Conservation (phyloP, 1,140 invertebrate genomes). For the Lamellibrachia luymesi region DNA sequence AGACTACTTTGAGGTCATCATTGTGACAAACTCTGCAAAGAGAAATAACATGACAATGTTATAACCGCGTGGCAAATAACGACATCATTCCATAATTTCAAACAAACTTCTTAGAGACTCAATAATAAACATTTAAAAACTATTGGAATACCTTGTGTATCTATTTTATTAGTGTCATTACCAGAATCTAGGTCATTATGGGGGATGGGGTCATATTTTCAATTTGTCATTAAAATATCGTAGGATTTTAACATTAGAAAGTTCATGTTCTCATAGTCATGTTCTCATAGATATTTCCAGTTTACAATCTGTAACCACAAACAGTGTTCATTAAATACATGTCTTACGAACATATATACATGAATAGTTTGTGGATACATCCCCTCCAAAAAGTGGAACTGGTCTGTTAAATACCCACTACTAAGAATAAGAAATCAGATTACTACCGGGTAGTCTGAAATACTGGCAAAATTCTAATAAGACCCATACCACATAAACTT, state of each 20-base stretch:
- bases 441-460: not conserved
- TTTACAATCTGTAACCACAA: not conserved
- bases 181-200: not conserved
- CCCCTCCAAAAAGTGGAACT: not conserved
- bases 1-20: not conserved
- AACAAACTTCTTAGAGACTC: not conserved
- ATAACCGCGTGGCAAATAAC: not conserved
- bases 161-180: not conserved
- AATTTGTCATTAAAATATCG: not conserved
- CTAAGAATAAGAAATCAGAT: not conserved
- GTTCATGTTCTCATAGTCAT: not conserved
- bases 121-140: not conserved
- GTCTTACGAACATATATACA: not conserved
- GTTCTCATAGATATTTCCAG: not conserved
- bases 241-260: not conserved
- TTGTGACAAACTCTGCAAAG: not conserved
- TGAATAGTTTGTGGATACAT: not conserved
- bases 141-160: not conserved
- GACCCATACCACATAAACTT: not conserved
- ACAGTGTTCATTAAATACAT: not conserved
- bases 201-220: not conserved
- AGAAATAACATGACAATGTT: not conserved
- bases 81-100: not conserved
- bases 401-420: not conserved
- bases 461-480: not conserved